phyloP scores from a whole-genome alignment of 2,113 vertebrate genomes.

The Spea multiplicata region DNA sequence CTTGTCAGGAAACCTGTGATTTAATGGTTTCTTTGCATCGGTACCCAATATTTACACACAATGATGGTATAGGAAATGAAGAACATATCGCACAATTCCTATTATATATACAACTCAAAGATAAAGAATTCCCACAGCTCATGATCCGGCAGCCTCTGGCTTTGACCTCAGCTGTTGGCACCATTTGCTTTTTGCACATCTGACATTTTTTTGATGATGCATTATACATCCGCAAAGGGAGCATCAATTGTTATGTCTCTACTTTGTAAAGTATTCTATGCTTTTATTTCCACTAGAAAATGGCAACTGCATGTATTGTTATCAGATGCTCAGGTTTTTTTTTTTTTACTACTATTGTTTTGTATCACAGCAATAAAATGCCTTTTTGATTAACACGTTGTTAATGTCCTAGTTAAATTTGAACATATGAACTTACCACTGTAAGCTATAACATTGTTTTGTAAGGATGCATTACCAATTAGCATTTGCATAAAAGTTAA shows the following conservation, averaged over 20 bases:
- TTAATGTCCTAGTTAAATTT: background rate
- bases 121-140: background rate
- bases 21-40: background rate
- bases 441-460: background rate
- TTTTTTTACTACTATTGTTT: background rate
- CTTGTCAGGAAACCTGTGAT: background rate
- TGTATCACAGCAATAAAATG: background rate
- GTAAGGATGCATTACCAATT: background rate
- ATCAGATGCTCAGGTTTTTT: background rate
- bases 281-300: background rate
- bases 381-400: background rate
- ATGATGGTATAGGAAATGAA: background rate
- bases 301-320: background rate
- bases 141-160: background rate
- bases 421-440: background rate
- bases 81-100: background rate
- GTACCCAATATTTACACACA: background rate
- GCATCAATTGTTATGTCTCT: background rate
- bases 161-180: slow-evolving; percentile 1
- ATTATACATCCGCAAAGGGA: background rate
- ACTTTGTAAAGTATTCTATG: background rate
- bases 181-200: slow-evolving; percentile 3
- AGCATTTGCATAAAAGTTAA: slow-evolving; percentile 31
- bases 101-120: background rate
- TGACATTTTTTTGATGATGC: slow-evolving; percentile 14